Conservation (phyloP, 2,888 invertebrate species). For the Silvanus unidentatus region DNA sequence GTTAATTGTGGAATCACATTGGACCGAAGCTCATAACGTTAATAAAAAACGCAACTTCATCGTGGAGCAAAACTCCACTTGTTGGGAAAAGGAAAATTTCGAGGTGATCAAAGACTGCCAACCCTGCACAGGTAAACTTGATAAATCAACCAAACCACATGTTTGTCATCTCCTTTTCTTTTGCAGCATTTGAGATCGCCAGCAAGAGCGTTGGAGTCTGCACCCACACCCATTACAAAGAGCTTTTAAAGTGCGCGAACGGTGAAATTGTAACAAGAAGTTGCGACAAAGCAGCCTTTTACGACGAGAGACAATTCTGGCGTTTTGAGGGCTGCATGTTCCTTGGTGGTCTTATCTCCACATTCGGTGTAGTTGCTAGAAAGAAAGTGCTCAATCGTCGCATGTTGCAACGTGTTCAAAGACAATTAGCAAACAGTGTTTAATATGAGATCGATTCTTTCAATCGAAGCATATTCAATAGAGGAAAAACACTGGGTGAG, state of each 20-base stretch:
- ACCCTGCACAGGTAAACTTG: constrained; percentile 66
- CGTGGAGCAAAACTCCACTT: constrained; percentile 71
- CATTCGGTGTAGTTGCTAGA: constrained; percentile 58
- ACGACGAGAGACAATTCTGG: constrained; percentile 81
- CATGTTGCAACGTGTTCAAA: constrained; percentile 62
- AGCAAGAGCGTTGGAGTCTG: constrained; percentile 79
- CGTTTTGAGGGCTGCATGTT: constrained; percentile 71
- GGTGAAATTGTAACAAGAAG: constrained; percentile 78
- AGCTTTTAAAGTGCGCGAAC: constrained; percentile 72
- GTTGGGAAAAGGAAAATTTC: constrained; percentile 68
- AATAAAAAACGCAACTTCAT: constrained; percentile 58
- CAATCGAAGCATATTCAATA: neutral
- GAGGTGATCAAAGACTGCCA: constrained; percentile 72
- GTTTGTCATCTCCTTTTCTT: neutral
- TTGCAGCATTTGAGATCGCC: constrained; percentile 68
- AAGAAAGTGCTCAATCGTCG: constrained; percentile 61
- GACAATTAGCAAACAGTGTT: constrained; percentile 63
- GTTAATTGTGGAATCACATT: constrained; percentile 73
- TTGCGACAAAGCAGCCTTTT: constrained; percentile 78
- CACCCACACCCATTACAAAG: constrained; percentile 76
- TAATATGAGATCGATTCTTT: constrained; percentile 18
- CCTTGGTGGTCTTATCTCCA: constrained; percentile 58
- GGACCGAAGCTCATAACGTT: constrained; percentile 52
- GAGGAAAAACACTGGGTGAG: neutral
- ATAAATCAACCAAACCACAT: neutral